Evolutionary conservation across 2,113 vertebrate genomes (phyloP), one percentile per base, ranked within the genome.

Genomic region (Microtus richardsoni): DNA sequence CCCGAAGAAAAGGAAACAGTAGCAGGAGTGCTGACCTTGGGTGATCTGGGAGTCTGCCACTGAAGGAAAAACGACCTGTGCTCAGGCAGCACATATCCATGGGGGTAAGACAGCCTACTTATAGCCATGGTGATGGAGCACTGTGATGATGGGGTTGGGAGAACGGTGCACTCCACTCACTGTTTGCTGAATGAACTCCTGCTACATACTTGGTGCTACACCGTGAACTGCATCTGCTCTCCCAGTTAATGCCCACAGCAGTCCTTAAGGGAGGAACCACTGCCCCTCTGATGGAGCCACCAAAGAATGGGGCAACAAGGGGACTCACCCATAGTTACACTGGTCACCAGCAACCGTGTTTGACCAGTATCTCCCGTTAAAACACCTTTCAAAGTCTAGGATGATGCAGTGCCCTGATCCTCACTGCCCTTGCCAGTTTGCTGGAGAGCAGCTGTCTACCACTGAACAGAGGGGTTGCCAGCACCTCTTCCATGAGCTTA

Each of bases 61-160:
- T 24, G 70, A 91, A 77, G 0, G 89, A 14, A 4, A 75, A 70
- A 41, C 7, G 19, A 54, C n/a, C 90, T 75, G 10, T 12, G 39
- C 47, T 87, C 83, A 85, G 75, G 41, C 93, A 80, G 39, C 14
- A 2, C 0, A 10, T 14, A 44, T 39, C 28, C 9, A 24, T 28
- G 22, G 66, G 28, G 16, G 44, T 26, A 62, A 47, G 44, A 66
- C 70, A 84, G 89, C 73, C 75, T 30, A 19, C 41, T 64, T 47
- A 28, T 47, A 71, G 54, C 44, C 26, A 70, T 0, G 3, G 22
- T 19, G 17, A 52, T 24, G 47, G 22, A 78, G 64, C 44, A 74
- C 3, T 49, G 47, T 80, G 66, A 58, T 7, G 0, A 1, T 2
- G 1, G 58, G 6, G 2, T 2, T 1, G 58, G 6, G 2, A 33